Evolutionary conservation across 2,113 vertebrate species (phyloP).

Genomic region (Atrichornis clamosus): DNA sequence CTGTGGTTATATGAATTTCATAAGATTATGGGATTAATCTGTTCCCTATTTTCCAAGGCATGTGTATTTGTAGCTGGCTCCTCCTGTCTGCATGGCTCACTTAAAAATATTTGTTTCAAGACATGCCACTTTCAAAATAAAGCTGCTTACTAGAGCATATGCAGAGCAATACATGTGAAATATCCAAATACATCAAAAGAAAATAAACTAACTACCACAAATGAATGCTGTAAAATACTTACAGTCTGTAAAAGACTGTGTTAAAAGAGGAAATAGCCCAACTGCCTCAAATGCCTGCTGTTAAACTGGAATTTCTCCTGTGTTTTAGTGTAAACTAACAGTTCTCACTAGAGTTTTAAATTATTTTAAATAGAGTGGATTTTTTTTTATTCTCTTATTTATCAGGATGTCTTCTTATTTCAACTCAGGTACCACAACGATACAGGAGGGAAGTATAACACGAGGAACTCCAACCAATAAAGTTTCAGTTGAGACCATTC

Average conservation of each 20-base stretch:
- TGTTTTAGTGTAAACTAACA: not conserved
- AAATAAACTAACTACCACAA: not conserved
- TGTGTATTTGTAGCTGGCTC: not conserved
- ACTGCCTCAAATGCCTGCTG: not conserved
- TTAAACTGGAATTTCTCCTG: not conserved
- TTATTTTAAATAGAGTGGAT: not conserved
- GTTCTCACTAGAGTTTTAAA: not conserved
- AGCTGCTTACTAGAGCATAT: not conserved
- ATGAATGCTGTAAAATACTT: not conserved
- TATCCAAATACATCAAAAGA: not conserved
- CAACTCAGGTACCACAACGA: slow-evolving; percentile 76
- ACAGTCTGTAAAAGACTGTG: not conserved
- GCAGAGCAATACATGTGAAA: not conserved
- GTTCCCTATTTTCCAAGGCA: not conserved
- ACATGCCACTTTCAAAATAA: not conserved
- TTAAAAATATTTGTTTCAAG: not conserved
- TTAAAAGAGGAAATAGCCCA: not conserved
- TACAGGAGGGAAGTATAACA: slow-evolving; percentile 87
- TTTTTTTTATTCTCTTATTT: not conserved
- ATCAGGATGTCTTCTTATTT: not conserved
- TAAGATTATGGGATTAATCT: not conserved
- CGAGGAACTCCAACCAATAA: slow-evolving; percentile 85
- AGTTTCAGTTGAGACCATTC: slow-evolving; percentile 79
- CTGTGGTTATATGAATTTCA: not conserved
- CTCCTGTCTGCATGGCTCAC: not conserved